Conservation (phyloP, 2,888 invertebrate species). For the Cryptosula pallasiana region DNA sequence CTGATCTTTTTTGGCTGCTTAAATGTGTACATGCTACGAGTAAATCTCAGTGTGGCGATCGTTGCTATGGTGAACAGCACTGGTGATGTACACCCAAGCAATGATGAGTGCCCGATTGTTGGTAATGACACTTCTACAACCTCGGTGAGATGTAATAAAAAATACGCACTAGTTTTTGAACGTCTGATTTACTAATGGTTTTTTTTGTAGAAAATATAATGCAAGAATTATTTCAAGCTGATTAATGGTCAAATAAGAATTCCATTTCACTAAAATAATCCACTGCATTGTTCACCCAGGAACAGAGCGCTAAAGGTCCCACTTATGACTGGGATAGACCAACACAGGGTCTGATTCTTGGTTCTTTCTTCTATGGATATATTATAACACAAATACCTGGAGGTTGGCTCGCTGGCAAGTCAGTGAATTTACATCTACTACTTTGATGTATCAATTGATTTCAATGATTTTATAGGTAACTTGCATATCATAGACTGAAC, state of each 20-base stretch:
- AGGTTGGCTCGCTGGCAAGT: conserved; percentile 62
- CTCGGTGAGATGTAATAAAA: too few relatives aligned
- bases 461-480: too few relatives aligned
- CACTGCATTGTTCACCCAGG: too few relatives aligned
- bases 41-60: conserved; percentile 73
- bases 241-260: too few relatives aligned
- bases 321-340: conserved; percentile 36
- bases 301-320: too few relatives aligned
- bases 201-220: too few relatives aligned
- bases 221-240: too few relatives aligned
- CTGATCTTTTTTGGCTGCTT: conserved; percentile 54
- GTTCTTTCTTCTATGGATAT: conserved; percentile 52
- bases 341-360: conserved; percentile 44
- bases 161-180: too few relatives aligned
- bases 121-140: not conserved
- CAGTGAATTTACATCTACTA: too few relatives aligned
- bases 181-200: too few relatives aligned
- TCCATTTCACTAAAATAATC: too few relatives aligned
- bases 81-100: not conserved
- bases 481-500: not conserved
- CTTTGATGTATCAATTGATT: too few relatives aligned
- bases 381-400: conserved; percentile 48
- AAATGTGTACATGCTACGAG: conserved; percentile 56
- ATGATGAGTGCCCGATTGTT: not conserved
- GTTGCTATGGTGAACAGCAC: conserved; percentile 42